These are phyloP conservation scores for Xestia c-nigrum DNA, from an alignment of 2,888 invertebrate species.

Conservation along the genomic window DNA sequence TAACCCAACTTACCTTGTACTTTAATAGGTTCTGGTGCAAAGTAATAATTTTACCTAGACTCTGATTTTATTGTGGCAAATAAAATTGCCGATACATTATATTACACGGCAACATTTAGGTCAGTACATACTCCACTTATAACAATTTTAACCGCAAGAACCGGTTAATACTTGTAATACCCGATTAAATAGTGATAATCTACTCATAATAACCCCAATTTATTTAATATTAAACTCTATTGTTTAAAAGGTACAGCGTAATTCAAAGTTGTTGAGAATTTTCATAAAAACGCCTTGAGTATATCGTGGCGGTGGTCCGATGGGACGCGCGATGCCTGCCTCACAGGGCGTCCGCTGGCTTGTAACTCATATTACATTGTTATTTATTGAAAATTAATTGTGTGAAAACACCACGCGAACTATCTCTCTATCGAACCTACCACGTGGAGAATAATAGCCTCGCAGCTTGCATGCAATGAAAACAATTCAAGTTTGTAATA, in stretches of 20 bases:
- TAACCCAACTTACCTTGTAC: constrained; percentile 52
- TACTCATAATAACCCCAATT: constrained; percentile 25
- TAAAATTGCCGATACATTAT: constrained; percentile 48
- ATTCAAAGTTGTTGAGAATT: constrained; percentile 54
- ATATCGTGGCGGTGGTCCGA: constrained; percentile 78
- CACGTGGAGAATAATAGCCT: constrained; percentile 68
- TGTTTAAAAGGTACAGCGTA: constrained; percentile 52
- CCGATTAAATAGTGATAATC: constrained; percentile 36
- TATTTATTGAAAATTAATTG: constrained; percentile 86
- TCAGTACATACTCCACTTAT: constrained; percentile 35
- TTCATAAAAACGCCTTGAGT: constrained; percentile 63
- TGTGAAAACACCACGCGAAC: constrained; percentile 76
- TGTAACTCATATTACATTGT: constrained; percentile 79
- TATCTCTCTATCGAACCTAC: constrained; percentile 72
- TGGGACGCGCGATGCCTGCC: constrained; percentile 75
- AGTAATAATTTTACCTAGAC: constrained; percentile 49
- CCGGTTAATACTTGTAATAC: constrained; percentile 18
- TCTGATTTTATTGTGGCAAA: constrained; percentile 46
- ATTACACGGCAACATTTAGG: constrained; percentile 39
- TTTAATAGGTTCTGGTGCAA: constrained; percentile 47
- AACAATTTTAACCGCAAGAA: constrained; percentile 37
- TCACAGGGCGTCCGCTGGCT: constrained; percentile 73
- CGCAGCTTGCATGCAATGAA: constrained; percentile 49
- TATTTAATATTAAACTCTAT: constrained; percentile 53
- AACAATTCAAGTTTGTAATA: constrained; percentile 53